Evolutionary conservation across 2,888 invertebrate genomes (phyloP).

Genomic region (Acanthosepion esculentum): DNA sequence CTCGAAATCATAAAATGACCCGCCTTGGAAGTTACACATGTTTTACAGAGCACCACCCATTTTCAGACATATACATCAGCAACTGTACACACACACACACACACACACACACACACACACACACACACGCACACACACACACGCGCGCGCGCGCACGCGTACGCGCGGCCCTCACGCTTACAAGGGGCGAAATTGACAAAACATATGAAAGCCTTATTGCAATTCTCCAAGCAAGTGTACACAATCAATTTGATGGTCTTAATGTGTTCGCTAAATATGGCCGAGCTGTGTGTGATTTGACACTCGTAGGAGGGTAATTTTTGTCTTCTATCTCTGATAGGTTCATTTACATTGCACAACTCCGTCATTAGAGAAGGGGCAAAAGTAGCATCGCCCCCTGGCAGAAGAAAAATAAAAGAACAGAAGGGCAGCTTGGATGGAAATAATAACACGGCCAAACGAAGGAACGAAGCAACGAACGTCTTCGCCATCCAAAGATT

Average conservation of each 20-base stretch:
- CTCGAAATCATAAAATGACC: too few species aligned
- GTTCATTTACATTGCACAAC: not conserved
- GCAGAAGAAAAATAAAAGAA: not conserved
- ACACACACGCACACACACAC: not conserved
- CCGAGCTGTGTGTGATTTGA: not conserved
- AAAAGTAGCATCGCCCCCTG: not conserved
- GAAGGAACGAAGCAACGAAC: not conserved
- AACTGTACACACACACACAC: too few species aligned
- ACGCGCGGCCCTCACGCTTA: not conserved
- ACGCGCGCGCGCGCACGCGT: not conserved
- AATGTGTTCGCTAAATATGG: not conserved
- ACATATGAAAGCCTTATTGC: too few species aligned
- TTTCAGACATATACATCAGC: too few species aligned
- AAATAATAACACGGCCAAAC: not conserved
- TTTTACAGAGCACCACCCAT: too few species aligned
- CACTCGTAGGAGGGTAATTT: not conserved
- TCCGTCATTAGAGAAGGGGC: not conserved
- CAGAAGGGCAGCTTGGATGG: not conserved
- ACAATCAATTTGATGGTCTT: not conserved
- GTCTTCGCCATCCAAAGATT: too few species aligned
- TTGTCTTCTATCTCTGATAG: not conserved
- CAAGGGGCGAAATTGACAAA: not conserved
- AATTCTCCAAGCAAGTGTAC: not conserved
- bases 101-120: not conserved
- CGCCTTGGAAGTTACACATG: too few species aligned